Evolutionary conservation across 2,113 vertebrate species (phyloP).

Genomic region (Uropsilus gracilis): DNA sequence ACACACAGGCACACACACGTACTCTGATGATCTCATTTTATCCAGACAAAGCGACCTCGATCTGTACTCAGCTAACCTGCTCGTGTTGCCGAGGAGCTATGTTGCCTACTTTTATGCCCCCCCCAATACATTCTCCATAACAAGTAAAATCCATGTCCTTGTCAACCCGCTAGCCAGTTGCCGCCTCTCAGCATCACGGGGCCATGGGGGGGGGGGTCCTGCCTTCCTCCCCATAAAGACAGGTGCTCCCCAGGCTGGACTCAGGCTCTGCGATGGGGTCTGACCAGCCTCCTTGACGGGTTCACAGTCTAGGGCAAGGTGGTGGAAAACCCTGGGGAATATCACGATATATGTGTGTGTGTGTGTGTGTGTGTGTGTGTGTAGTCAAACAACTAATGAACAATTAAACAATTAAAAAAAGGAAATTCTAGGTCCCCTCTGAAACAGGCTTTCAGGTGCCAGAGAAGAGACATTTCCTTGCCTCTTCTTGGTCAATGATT

Average conservation of each 20-base stretch:
- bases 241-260: not conserved
- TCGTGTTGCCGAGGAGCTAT: not conserved
- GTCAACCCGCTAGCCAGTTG: not conserved
- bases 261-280: not conserved
- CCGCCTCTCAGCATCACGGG: not conserved
- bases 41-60: not conserved
- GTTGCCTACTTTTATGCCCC: not conserved
- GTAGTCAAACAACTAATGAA: too few relatives aligned
- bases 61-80: not conserved
- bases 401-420: too few relatives aligned
- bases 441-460: not conserved
- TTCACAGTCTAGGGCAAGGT: too few relatives aligned
- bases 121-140: slow-evolving; percentile 1
- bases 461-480: not conserved
- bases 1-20: not conserved
- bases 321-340: too few relatives aligned
- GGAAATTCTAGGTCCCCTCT: not conserved
- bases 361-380: too few relatives aligned
- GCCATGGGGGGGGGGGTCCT: too few relatives aligned
- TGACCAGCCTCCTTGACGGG: not conserved
- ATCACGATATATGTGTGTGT: too few relatives aligned
- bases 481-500: not conserved
- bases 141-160: slow-evolving; percentile 13
- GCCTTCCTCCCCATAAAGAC: not conserved
- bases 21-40: not conserved